phyloP scores from a whole-genome alignment of 92 coral and sea anemone genomes.

The Hydrozoanthus gracilis region DNA sequence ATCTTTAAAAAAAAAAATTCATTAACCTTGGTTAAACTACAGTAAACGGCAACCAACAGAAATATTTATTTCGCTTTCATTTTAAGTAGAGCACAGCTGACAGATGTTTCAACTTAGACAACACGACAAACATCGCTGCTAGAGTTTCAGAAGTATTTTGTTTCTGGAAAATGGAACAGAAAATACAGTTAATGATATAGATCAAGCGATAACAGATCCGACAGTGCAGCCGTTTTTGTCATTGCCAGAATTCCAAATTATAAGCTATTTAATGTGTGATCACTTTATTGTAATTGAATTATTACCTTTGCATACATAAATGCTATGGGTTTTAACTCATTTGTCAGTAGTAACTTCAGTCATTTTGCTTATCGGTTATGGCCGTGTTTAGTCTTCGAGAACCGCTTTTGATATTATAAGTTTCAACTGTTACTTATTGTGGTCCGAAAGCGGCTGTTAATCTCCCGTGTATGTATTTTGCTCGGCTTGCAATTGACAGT shows the following conservation, averaged over 20 bases:
- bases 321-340: not conserved
- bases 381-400: slow-evolving; percentile 4
- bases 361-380: not conserved
- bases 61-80: too few relatives aligned
- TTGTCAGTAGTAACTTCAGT: not conserved
- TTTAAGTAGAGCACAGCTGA: not conserved
- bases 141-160: not conserved
- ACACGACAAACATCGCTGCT: not conserved
- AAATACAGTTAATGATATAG: not conserved
- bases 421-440: not conserved
- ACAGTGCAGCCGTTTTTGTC: not conserved
- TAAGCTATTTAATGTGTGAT: not conserved
- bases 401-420: not conserved
- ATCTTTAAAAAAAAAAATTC: not conserved
- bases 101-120: not conserved
- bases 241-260: not conserved
- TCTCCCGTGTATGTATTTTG: not conserved
- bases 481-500: not conserved
- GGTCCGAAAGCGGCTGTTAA: not conserved
- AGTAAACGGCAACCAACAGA: not conserved
- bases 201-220: not conserved
- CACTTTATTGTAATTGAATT: slow-evolving; percentile 2
- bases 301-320: not conserved
- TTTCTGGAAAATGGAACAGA: not conserved
- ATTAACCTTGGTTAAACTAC: not conserved